Base-by-base conservation (phyloP, 2,797 vertebrate species). In the Protonibea diacanthus region DNA sequence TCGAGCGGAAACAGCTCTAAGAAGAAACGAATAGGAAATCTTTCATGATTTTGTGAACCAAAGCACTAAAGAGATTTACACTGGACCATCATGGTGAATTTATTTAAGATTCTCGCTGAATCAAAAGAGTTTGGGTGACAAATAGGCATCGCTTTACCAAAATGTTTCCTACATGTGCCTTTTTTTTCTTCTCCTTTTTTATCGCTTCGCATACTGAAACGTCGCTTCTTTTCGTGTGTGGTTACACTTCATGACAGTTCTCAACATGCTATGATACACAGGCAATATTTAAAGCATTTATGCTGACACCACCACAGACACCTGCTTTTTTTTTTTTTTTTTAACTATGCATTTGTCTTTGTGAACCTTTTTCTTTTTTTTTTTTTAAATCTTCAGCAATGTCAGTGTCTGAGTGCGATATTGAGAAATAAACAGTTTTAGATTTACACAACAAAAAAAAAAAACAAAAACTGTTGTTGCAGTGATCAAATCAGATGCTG, bases 1-100 rank as follows among this genome's bases (percentile, higher is more conserved):
- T 81, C 58, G 48, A 75, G 71, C 44, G 65, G 73, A 58, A 79
- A 55, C 80, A 51, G 82, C 42, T 78, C 62, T 27, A 27, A 2
- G 25, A 29, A 29, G 6, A 6, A 29, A 29, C 29, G 29, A 38
- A 67, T 18, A 67, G 66, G 79, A 78, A 33, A 55, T n/a, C 74
- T 62, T 73, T 71, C 42, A 17, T 53, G 68, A 45, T 71, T 44
- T 62, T 29, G 38, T 25, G 27, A 83, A 65, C 57, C 79, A 71
- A 76, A 79, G 67, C 64, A 85, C 74, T 74, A 48, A 76, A 76
- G 64, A 79, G 69, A 65, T 82, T 70, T 77, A 91, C 91, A 91
- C 91, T 91, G 89, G 86, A 91, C n/a, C 59, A 48, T 78, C 53
- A 20, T 69, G 77, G 47, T 67, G 66, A 78, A 65, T 64, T 52